Percentiles rank a stretch among this genome's conserved stretches.
Conservation (phyloP, 2,888 invertebrate species). For the Stenodema calcarata region DNA sequence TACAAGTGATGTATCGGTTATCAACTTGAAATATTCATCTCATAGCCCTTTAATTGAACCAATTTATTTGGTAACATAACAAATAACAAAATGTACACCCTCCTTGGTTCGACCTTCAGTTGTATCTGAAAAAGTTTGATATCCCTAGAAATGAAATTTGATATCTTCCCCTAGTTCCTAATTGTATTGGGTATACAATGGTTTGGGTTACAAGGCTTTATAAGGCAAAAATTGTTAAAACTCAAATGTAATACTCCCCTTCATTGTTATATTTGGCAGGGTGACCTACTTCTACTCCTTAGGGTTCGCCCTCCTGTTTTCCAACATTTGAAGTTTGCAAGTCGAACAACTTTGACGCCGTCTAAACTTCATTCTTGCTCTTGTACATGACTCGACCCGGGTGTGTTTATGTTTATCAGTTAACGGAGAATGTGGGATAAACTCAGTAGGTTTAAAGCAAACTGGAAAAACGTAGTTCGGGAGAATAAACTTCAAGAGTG, state of each 20-base stretch:
- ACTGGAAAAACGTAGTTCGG: background rate
- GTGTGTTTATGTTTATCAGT: background rate
- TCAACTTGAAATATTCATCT: no score
- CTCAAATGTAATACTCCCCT: background rate
- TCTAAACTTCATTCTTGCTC: background rate
- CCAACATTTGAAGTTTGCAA: background rate
- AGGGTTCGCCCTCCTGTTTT: background rate
- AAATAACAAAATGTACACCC: no score
- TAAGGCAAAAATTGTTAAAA: background rate
- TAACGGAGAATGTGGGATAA: background rate
- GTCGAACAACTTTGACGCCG: background rate
- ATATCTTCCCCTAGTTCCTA: no score
- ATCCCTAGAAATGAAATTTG: no score
- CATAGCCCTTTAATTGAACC: no score
- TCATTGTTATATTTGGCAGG: background rate
- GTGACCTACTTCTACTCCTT: background rate
- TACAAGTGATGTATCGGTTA: no score
- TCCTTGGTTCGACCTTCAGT: no score
- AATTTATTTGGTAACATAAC: no score
- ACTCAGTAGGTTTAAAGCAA: background rate
- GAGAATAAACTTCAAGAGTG: no score
- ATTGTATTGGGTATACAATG: no score
- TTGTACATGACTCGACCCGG: background rate
- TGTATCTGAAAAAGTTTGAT: no score
- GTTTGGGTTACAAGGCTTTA: no score